A percentile compares a stretch with the other conserved stretches of the same genome.
Conservation (phyloP, 2,113 vertebrate genomes). For the Garra rufa region DNA sequence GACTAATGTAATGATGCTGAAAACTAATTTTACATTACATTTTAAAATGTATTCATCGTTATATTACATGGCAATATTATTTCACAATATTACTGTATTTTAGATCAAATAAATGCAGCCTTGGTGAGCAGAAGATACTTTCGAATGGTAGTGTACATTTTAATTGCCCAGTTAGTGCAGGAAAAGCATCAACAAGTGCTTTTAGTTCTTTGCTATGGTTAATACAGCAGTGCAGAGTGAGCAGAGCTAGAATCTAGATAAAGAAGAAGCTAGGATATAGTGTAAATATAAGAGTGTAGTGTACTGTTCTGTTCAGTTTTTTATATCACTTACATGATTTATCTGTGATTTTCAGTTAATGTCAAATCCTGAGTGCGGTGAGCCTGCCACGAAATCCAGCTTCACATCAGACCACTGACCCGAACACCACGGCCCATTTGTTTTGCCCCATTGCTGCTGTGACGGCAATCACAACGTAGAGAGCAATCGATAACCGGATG, state of each 20-base stretch:
- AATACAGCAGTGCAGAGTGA: neutral
- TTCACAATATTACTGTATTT: neutral
- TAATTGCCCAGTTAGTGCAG: neutral
- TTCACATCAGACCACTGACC: slow-evolving; percentile 64
- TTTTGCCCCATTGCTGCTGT: slow-evolving; percentile 63
- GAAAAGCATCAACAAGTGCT: neutral
- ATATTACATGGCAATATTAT: neutral
- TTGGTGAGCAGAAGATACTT: neutral
- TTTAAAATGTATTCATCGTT: neutral
- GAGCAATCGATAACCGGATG: slow-evolving; percentile 56
- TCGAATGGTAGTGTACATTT: neutral
- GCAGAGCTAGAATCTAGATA: neutral
- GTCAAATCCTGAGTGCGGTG: slow-evolving; percentile 76
- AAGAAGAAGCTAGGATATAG: neutral
- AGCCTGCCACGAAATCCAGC: slow-evolving; percentile 67
- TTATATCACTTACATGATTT: slow-evolving; percentile 27
- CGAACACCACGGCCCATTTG: slow-evolving; percentile 59
- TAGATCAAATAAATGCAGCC: neutral
- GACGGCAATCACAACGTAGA: slow-evolving; percentile 69
- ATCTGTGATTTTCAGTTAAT: slow-evolving; percentile 74
- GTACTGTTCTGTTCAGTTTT: neutral
- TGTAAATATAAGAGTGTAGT: neutral
- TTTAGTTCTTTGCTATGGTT: neutral
- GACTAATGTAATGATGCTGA: neutral
- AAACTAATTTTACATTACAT: neutral